Evolutionary conservation across 2,113 vertebrate genomes (phyloP), one percentile per base, ranked within the genome.

Genomic region (Ahaetulla prasina): DNA sequence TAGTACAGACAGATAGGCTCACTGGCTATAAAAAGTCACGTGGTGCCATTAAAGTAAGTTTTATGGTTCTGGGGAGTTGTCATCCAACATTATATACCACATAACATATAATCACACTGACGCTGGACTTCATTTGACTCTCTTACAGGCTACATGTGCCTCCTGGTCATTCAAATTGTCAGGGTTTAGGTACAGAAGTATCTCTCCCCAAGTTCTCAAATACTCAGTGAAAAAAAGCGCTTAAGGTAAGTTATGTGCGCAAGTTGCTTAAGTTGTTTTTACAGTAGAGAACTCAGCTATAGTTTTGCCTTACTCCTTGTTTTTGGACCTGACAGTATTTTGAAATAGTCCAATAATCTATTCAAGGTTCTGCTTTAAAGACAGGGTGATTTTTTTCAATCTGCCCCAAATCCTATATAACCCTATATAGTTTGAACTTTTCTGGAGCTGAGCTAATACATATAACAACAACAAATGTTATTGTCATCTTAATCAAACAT

Each of bases 61-160:
- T 99, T 99, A 99, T 99, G 99, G 99, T 99, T 99, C 99, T 99
- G 99, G 99, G 99, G 99, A 99, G 99, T 99, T 99, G 99, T 99
- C 98, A 98, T 98, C 98, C 98, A 98, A 98, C 99, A 99, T 98
- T 99, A 99, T 99, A 99, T 99, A 98, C 98, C 98, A 99, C 99
- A 99, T 99, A 99, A 99, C 98, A 99, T 99, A 99, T 99, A 99
- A 99, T 99, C 98, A 98, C 98, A 98, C 98, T 99, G 98, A 99
- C 98, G 98, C 97, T 98, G 98, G 98, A 98, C 98, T 99, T 98
- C 98, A 98, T 99, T 98, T 98, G 98, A 98, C 98, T 99, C 98
- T 99, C 98, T 98, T 98, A 98, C 98, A 98, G 98, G 98, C 98
- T 98, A 97, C 97, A 98, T 98, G 98, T 98, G 98, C 98, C 97